Evolutionary conservation across 37 sponge, comb jelly and placozoan species (phyloP).

Genomic region (Bolinopsis microptera): DNA sequence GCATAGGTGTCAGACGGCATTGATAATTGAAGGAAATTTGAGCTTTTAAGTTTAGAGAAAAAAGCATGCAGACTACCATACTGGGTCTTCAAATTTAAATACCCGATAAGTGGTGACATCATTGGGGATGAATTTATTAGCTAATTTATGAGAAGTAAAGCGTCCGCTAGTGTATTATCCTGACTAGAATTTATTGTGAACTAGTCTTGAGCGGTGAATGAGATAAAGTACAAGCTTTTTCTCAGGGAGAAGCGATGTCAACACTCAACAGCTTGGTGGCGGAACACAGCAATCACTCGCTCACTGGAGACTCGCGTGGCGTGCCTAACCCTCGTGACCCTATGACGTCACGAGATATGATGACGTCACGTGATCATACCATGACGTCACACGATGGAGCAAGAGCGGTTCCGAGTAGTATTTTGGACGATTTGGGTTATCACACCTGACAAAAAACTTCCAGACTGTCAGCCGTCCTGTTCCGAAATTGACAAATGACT

Average conservation of each 20-base stretch:
- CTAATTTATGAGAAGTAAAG: too few species aligned
- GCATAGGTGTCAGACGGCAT: too few species aligned
- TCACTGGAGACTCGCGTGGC: neutral
- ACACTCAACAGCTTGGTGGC: constrained; percentile 20
- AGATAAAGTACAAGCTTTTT: neutral
- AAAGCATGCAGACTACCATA: too few species aligned
- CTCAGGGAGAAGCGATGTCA: constrained; percentile 6
- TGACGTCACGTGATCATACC: neutral
- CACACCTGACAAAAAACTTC: neutral
- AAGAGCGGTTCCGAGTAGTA: neutral
- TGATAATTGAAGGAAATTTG: too few species aligned
- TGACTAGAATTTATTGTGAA: too few species aligned
- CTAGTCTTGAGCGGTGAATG: too few species aligned
- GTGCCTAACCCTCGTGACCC: neutral
- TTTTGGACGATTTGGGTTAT: neutral
- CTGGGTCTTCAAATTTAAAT: too few species aligned
- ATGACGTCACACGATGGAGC: neutral
- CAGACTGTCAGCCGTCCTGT: neutral
- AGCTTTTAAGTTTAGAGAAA: too few species aligned
- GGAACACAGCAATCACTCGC: constrained; percentile 11
- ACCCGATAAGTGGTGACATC: too few species aligned
- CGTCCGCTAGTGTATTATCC: too few species aligned
- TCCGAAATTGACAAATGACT: neutral
- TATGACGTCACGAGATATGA: neutral
- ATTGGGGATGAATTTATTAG: too few species aligned